These are phyloP conservation scores for Nesidiocoris tenuis DNA, from an alignment of 2,888 invertebrate genomes.

Conservation along the genomic window DNA sequence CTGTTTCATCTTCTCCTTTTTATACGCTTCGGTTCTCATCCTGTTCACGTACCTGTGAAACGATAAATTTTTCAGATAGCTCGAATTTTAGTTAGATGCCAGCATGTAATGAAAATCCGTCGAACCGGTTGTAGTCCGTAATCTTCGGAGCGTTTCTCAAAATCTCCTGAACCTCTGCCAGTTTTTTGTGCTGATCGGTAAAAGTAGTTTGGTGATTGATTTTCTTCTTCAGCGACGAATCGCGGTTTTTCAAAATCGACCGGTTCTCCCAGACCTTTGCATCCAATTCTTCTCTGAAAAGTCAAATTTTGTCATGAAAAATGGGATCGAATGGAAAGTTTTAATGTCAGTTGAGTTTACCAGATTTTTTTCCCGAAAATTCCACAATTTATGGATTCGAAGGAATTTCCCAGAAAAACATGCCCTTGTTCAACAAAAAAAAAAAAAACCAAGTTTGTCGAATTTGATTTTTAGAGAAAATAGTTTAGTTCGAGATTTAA, in stretches of 20 bases:
- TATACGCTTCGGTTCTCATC: constrained; percentile 19
- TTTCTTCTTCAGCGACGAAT: constrained; percentile 28
- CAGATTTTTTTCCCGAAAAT: no score
- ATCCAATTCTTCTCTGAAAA: constrained; percentile 24
- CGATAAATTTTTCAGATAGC: not conserved
- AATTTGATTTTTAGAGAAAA: no score
- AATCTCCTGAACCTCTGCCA: constrained; percentile 8
- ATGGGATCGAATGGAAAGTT: no score
- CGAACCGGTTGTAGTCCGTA: constrained; percentile 16
- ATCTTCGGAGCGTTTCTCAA: constrained; percentile 28
- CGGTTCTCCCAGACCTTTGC: constrained; percentile 18
- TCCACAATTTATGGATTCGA: no score
- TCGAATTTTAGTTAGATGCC: not conserved
- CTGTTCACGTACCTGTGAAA: constrained; percentile 8
- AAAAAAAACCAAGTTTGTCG: no score
- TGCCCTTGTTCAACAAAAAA: no score
- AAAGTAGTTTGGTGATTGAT: constrained; percentile 13
- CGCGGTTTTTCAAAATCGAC: constrained; percentile 19
- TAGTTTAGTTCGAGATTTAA: no score
- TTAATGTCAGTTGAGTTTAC: no score
- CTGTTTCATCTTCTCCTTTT: constrained; percentile 30
- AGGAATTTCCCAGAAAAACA: no score
- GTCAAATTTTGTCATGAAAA: no score
- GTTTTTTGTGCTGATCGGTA: constrained; percentile 24
- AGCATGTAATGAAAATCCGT: no score